Conservation (phyloP, 2,113 vertebrate genomes). For the Phylloscopus whistleri region DNA sequence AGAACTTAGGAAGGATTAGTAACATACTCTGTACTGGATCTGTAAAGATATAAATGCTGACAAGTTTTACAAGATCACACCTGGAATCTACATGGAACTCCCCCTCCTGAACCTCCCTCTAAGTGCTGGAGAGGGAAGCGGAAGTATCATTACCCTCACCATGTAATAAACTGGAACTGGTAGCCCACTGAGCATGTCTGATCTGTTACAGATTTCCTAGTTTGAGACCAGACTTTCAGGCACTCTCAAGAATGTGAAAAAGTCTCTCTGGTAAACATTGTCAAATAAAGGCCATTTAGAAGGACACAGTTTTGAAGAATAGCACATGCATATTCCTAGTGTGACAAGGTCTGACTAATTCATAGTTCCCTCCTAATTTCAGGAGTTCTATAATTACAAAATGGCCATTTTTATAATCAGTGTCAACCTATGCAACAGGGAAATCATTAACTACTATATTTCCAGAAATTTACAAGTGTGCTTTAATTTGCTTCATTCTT, state of each 20-base stretch:
- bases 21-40: background rate
- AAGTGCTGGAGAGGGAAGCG: background rate
- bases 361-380: background rate
- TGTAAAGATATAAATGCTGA: background rate
- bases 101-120: background rate
- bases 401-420: background rate
- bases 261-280: background rate
- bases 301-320: background rate
- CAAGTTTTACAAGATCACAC: background rate
- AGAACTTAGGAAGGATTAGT: background rate
- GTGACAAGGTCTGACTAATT: background rate
- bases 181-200: background rate
- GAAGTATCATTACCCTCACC: background rate
- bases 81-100: background rate
- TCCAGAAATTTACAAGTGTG: background rate
- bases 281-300: background rate
- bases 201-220: background rate
- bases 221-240: background rate
- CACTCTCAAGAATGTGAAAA: background rate
- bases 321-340: background rate
- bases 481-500: background rate
- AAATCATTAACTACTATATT: background rate
- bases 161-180: fast-evolving
- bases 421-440: background rate
- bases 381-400: background rate